Base-by-base conservation (phyloP, 2,113 vertebrate species). In the Chloropsis hardwickii region DNA sequence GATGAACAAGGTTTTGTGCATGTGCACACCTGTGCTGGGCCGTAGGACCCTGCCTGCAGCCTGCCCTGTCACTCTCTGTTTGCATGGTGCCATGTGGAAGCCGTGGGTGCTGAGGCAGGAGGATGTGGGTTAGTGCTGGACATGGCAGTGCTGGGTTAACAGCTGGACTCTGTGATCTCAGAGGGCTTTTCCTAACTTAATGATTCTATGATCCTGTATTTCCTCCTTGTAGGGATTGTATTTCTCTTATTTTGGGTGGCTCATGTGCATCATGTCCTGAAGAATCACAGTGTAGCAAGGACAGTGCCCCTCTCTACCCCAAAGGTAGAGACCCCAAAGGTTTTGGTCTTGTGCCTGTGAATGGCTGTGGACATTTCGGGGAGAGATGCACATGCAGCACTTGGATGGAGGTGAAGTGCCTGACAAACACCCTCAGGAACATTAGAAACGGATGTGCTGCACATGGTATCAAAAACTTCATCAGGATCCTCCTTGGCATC, bases 81-180 rank as follows among this genome's bases (percentile, higher is more conserved):
- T 25, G 60, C 50, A 0, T 0, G 17, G 6, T 24, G 42, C 67
- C 1, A 2, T 0, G 12, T 9, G 86, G 65, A 33, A 64, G 65
- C 47, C 0, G 8, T 2, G 31, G 48, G 4, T 56, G 81, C 76
- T 53, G 50, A 9, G 35, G 2, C 25, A 31, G 74, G 53, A 69
- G 50, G 44, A 44, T 1, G 0, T 37, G 44, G 47, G 10, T 15
- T 22, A 35, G 25, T 31, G 61, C 3, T 67, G 47, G 62, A 31
- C n/a, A 10, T 35, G 40, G 79, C 54, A 61, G 21, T 28, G 56
- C 62, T 69, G 47, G 62, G 12, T 37, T 61, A 35, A 13, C 9
- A 35, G 22, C 10, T 61, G 40, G 53, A 61, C 40, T 67, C 8
- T 0, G 5, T 20, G n/a, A 37, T 54, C 47, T 42, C 25, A 22